These are phyloP conservation scores for Sciaenops ocellatus DNA, from an alignment of 2,797 vertebrate species.

Conservation along the genomic window DNA sequence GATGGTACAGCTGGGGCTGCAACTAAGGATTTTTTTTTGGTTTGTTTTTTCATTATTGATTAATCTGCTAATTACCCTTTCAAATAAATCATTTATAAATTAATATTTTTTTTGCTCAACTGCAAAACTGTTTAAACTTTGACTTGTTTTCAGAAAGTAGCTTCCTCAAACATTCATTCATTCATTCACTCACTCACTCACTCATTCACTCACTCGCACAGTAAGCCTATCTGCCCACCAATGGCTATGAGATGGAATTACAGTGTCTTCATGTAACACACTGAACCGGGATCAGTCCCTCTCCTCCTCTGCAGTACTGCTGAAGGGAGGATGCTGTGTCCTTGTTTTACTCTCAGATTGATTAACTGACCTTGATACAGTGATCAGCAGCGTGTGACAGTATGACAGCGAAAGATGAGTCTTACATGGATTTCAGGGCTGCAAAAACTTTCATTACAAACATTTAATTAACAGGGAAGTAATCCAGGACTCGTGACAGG, in stretches of 20 bases:
- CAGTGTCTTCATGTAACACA: constrained; percentile 19
- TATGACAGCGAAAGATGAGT: constrained; percentile 50
- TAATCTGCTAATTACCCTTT: neutral
- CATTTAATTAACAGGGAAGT: constrained; percentile 30
- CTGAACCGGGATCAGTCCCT: constrained; percentile 24
- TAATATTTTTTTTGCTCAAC: neutral
- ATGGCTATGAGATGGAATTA: constrained; percentile 15
- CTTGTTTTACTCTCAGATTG: constrained; percentile 62
- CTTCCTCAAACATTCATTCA: neutral
- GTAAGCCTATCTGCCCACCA: constrained; percentile 10
- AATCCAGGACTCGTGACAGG: constrained; percentile 13
- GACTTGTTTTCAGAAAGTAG: neutral
- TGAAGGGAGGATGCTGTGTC: constrained; percentile 40
- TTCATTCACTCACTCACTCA: neutral
- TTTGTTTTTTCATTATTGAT: constrained; percentile 1
- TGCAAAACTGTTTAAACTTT: neutral
- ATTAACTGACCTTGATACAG: constrained; percentile 69
- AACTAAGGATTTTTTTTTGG: too few relatives aligned
- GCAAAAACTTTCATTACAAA: constrained; percentile 31
- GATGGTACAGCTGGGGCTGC: neutral
- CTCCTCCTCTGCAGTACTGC: constrained; percentile 14
- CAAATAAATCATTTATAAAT: neutral
- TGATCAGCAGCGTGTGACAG: constrained; percentile 50
- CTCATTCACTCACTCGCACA: neutral
- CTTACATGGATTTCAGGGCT: constrained; percentile 29